Evolutionary conservation across 2,888 invertebrate species (phyloP), one percentile per base, ranked within the genome.

Genomic region (Chymomyza caudatula): DNA sequence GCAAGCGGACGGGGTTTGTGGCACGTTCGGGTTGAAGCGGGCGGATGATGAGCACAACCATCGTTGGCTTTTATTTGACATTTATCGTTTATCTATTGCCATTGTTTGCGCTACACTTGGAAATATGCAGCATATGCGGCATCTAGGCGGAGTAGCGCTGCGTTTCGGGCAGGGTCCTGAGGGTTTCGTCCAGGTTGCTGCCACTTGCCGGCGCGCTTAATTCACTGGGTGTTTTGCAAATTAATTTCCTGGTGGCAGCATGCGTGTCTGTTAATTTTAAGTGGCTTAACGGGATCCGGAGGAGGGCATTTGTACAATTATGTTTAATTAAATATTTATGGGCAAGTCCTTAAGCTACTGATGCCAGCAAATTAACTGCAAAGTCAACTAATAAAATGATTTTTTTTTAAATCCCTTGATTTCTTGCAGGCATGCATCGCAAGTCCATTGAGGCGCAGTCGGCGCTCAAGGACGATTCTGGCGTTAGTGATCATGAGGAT

Each of bases 361-460:
- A 17, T 25, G 29, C 44, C 61, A 55, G 23, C 23, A 53, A 56
- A 60, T 52, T 43, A 25, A n/a, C n/a, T n/a, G n/a, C 17, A 8
- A 15, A 47, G 15, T 47, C 15, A 47, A 47, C 44, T n/a, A n/a
- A n/a, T n/a, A n/a, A n/a, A n/a, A n/a, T n/a, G n/a, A n/a, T n/a
- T n/a, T n/a, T n/a, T n/a, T n/a, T n/a, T 17, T 47, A 17, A 47
- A 47, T 47, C 15, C 15, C 17, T 47, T 47, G 1, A 4, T 17
- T 51, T 37, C 51, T 60, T 47, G 1, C 91, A 99, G 99, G 99
- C 90, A 99, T 99, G 99, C 99, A 99, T 92, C 95, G 98, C 87
- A 99, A 99, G 92, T 98, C 98, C 57, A 91, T 98, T 88, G 99
- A 99, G 92, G 98, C 99, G 61, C 97, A 98, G 75, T 97, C 97